Conservation (phyloP, 2,797 vertebrate genomes). For the Cyprinodon diabolis region DNA sequence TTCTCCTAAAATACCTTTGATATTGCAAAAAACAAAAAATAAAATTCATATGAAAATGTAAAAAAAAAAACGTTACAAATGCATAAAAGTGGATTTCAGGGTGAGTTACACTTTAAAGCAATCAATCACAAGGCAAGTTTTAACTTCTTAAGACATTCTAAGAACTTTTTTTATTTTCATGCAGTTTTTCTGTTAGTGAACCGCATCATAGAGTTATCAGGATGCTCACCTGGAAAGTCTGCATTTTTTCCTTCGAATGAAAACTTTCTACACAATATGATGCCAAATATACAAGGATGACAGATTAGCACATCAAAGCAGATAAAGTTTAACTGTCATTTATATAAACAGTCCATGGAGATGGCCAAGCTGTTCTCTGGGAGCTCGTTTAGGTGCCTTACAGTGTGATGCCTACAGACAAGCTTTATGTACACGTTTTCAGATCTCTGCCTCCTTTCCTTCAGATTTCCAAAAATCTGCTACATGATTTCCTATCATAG, state of each 20-base stretch:
- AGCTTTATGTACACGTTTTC: slow-evolving; percentile 1
- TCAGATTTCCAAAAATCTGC: slow-evolving; percentile 1
- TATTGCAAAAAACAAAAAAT: too few relatives aligned
- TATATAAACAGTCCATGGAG: slow-evolving; percentile 45
- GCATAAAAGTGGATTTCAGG: too few relatives aligned
- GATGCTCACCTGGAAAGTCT: neutral
- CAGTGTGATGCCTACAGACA: slow-evolving; percentile 21
- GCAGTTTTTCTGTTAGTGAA: neutral
- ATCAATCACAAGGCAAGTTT: neutral
- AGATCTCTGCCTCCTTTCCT: neutral
- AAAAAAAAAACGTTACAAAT: too few relatives aligned
- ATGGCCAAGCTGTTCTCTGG: slow-evolving; percentile 42
- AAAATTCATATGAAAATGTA: too few relatives aligned
- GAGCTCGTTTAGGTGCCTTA: slow-evolving; percentile 18
- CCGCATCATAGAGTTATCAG: neutral
- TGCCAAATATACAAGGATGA: slow-evolving; percentile 25
- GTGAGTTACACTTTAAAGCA: neutral
- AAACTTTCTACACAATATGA: neutral
- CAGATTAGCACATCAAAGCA: slow-evolving; percentile 45
- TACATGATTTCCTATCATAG: slow-evolving; percentile 1
- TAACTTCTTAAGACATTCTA: neutral
- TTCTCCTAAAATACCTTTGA: too few relatives aligned
- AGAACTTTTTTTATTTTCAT: neutral
- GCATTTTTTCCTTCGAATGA: slow-evolving; percentile 1
- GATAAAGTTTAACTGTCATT: slow-evolving; percentile 46